phyloP scores from a whole-genome alignment of 2,113 vertebrate genomes.

The Dromiciops gliroides region DNA sequence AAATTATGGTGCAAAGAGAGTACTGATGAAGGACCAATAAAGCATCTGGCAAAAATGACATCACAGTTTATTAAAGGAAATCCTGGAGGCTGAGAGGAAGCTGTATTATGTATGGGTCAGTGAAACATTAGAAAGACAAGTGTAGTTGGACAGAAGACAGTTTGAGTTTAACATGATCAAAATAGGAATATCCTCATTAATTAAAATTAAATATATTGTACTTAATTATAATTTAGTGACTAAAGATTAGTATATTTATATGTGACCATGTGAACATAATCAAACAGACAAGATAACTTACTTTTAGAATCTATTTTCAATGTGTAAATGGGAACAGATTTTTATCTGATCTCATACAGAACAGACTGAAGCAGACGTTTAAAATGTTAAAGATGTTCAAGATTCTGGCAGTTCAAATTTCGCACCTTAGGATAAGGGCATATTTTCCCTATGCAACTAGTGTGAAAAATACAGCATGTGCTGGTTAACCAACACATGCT shows the following conservation, averaged over 20 bases:
- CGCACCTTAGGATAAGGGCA: slow-evolving; percentile 55
- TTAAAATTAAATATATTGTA: slow-evolving; percentile 15
- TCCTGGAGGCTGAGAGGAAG: neutral
- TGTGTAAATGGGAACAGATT: neutral
- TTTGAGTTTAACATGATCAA: neutral
- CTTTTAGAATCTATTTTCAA: slow-evolving; percentile 46
- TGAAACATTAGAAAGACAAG: neutral
- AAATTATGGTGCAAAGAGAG: slow-evolving; percentile 31
- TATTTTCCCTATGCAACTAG: slow-evolving; percentile 40
- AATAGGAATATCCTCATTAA: neutral
- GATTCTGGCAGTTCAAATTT: slow-evolving; percentile 53
- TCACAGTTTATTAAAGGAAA: neutral
- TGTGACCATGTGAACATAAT: slow-evolving; percentile 41
- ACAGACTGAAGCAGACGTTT: slow-evolving; percentile 39
- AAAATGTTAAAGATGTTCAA: slow-evolving; percentile 58
- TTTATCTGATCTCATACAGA: slow-evolving; percentile 24
- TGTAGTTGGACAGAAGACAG: neutral
- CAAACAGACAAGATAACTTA: slow-evolving; percentile 29
- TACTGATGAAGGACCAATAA: slow-evolving; percentile 15
- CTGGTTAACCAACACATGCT: slow-evolving; percentile 30
- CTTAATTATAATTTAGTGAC: slow-evolving; percentile 29
- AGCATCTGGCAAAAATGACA: slow-evolving; percentile 35
- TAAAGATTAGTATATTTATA: neutral
- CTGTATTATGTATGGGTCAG: neutral
- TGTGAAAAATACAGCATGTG: slow-evolving; percentile 52